Conservation (phyloP, 2,113 vertebrate genomes). For the Rhegmatorhina hoffmannsi region DNA sequence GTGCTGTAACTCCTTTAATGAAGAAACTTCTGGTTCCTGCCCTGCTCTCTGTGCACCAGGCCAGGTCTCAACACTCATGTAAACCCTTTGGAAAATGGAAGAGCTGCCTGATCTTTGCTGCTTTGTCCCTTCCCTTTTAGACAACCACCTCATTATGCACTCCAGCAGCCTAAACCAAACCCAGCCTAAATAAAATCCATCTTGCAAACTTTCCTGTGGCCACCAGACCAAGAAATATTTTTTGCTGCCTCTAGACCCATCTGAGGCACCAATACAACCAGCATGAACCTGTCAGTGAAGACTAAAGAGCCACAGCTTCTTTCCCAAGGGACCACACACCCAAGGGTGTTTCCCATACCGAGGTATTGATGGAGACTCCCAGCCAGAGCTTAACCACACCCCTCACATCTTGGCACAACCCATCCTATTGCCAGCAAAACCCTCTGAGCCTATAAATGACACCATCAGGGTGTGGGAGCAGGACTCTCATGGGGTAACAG, state of each 20-base stretch:
- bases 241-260: not conserved
- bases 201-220: not conserved
- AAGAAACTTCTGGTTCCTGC: not conserved
- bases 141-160: accelerated
- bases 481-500: not conserved
- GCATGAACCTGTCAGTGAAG: accelerated
- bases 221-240: not conserved
- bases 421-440: not conserved
- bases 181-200: not conserved
- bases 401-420: accelerated
- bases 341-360: not conserved
- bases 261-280: not conserved
- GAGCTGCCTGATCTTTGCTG: not conserved
- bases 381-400: not conserved
- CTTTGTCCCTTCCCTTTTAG: not conserved
- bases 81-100: not conserved
- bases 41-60: not conserved
- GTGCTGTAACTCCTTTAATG: not conserved
- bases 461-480: not conserved
- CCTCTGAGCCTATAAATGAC: not conserved
- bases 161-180: not conserved
- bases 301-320: not conserved
- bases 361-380: not conserved
- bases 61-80: not conserved
- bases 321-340: not conserved